Base-by-base conservation (phyloP, 2,888 invertebrate genomes). In the Neoitamus cyanurus region DNA sequence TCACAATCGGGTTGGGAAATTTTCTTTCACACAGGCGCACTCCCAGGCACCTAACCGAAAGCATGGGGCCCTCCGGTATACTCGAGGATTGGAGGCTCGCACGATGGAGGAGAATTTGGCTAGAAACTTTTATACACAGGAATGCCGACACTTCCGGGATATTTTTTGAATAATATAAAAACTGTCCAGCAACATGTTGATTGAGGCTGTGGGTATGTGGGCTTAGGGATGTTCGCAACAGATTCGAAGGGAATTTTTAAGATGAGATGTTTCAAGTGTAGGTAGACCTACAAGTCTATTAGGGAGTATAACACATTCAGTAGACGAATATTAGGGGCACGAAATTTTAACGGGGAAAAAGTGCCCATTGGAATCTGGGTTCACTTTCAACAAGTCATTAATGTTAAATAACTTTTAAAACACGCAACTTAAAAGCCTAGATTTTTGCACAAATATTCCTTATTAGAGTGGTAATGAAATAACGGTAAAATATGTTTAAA, bases 91-190 rank as follows among this genome's bases (percentile, higher is more conserved):
- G 30, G 70, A 30, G 70, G 70, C 28, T 70, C 70, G 2, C 34
- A 1, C 30, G 6, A 9, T 34, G 31, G 70, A 30, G 34, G 70
- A 34, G 70, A 34, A 70, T 31, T 42, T 13, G 25, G 13, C 11
- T 28, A 15, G 70, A 70, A 70, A 70, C 70, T 70, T 30, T 70
- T 70, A 70, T 70, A 70, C 70, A 70, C 31, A 70, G 70, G 70
- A 34, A 70, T 70, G 34, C 34, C 25, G 30, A n/a, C 30, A 70
- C 34, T 70, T 70, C 70, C 70, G 31, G 70, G 70, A 70, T 9
- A 58, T 58, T 58, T 48, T 70, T 70, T 70, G 70, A 34, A 70
- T 58, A 58, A 20, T 9, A 58, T 58, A 25, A 7, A 48, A 58
- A 15, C 58, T 70, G 70, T 0, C 70, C 70, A 30, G 70, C 70